Conservation (phyloP, 1,140 invertebrate genomes). For the Riptortus pedestris region DNA sequence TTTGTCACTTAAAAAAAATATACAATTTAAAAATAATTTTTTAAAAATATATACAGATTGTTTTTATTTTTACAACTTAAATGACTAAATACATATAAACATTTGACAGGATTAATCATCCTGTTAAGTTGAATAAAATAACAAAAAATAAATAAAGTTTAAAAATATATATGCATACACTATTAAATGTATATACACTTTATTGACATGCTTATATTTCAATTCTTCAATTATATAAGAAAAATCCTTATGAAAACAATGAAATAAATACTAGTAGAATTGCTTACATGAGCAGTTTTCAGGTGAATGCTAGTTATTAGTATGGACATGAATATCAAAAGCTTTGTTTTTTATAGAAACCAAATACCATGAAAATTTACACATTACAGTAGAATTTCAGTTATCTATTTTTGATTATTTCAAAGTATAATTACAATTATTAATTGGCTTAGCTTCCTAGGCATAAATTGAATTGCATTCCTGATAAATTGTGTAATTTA, state of each 20-base stretch:
- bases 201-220: not conserved
- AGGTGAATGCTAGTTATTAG: conserved; percentile 5
- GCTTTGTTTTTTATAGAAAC: no score
- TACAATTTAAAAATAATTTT: not conserved
- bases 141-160: not conserved
- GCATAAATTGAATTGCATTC: no score
- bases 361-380: no score
- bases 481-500: no score
- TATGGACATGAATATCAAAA: not conserved
- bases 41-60: not conserved
- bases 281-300: conserved; percentile 13
- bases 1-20: not conserved
- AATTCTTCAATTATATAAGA: conserved; percentile 3
- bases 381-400: no score
- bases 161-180: not conserved
- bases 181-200: no score
- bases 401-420: no score
- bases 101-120: not conserved
- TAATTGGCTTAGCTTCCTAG: no score
- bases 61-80: not conserved
- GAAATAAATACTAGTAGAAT: not conserved
- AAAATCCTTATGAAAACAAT: conserved; percentile 8
- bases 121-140: not conserved
- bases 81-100: not conserved
- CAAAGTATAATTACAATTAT: no score